These are phyloP conservation scores for Megalopta genalis DNA, from an alignment of 1,140 invertebrate species.

Conservation along the genomic window DNA sequence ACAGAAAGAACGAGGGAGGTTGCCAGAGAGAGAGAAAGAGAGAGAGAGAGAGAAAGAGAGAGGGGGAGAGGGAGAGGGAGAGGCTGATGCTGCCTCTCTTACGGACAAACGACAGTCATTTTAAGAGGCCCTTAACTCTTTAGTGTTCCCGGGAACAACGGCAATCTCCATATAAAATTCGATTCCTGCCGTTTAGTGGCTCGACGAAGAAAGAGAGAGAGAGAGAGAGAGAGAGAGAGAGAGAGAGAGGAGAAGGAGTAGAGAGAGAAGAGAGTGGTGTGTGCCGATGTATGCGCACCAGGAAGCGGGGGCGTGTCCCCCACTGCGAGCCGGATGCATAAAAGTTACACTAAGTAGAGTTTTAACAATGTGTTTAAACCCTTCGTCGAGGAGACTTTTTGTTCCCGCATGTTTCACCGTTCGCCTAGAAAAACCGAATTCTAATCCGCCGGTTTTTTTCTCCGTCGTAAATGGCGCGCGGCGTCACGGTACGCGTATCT, in stretches of 20 bases:
- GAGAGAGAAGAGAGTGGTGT: no score
- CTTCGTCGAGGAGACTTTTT: conserved; percentile 13
- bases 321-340: conserved; percentile 42
- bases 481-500: not conserved
- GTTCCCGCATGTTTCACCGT: not conserved
- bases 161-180: conserved; percentile 77
- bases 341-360: conserved; percentile 59
- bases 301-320: conserved; percentile 59
- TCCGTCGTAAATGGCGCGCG: not conserved
- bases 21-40: conserved; percentile 1
- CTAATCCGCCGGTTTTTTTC: not conserved
- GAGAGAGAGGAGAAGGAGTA: no score
- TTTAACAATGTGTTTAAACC: conserved; percentile 64
- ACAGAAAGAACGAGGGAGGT: conserved; percentile 32
- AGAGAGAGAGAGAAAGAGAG: conserved; percentile 21
- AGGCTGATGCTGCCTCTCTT: conserved; percentile 68
- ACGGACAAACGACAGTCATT: conserved; percentile 73
- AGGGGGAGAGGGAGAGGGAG: conserved; percentile 20
- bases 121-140: conserved; percentile 74
- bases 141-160: conserved; percentile 70
- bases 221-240: no score
- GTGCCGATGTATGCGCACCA: not conserved
- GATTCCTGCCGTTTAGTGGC: conserved; percentile 59
- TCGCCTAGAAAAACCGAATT: not conserved
- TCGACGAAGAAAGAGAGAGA: not conserved